A percentile compares a stretch with the other conserved stretches of the same genome.
These are phyloP conservation scores for Drepana arcuata DNA, from an alignment of 1,140 invertebrate genomes.

Conservation along the genomic window DNA sequence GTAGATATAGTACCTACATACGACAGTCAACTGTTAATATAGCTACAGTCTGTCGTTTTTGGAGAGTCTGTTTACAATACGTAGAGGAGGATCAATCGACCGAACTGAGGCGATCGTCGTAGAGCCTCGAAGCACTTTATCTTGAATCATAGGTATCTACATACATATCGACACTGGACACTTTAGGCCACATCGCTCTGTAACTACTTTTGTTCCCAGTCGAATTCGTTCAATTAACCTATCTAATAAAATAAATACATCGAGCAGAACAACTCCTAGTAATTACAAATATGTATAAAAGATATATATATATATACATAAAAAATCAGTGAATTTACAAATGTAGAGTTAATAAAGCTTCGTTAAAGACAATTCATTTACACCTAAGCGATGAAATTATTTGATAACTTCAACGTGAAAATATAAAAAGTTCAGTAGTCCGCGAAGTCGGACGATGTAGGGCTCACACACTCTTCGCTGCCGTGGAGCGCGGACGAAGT, in stretches of 20 bases:
- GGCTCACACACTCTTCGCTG: too few species aligned
- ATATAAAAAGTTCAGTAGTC: slow-evolving; percentile 52
- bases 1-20: too few species aligned
- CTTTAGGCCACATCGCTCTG: slow-evolving; percentile 54
- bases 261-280: slow-evolving; percentile 41
- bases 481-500: too few species aligned
- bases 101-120: too few species aligned
- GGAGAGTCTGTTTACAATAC: too few species aligned
- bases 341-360: slow-evolving; percentile 71
- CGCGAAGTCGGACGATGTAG: slow-evolving; percentile 12
- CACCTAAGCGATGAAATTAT: slow-evolving; percentile 67
- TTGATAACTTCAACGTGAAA: slow-evolving; percentile 67
- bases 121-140: too few species aligned
- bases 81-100: too few species aligned
- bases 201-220: slow-evolving; percentile 62
- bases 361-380: slow-evolving; percentile 65
- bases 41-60: too few species aligned
- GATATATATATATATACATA: slow-evolving; percentile 59
- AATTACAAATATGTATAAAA: slow-evolving; percentile 70
- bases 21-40: too few species aligned
- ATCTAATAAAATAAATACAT: slow-evolving; percentile 67
- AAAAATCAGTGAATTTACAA: slow-evolving; percentile 68
- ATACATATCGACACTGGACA: slow-evolving; percentile 28
- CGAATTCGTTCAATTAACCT: slow-evolving; percentile 58
- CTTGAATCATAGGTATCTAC: too few species aligned